These are phyloP conservation scores for Delphinus delphis DNA, from an alignment of 2,113 vertebrate species.

Conservation along the genomic window DNA sequence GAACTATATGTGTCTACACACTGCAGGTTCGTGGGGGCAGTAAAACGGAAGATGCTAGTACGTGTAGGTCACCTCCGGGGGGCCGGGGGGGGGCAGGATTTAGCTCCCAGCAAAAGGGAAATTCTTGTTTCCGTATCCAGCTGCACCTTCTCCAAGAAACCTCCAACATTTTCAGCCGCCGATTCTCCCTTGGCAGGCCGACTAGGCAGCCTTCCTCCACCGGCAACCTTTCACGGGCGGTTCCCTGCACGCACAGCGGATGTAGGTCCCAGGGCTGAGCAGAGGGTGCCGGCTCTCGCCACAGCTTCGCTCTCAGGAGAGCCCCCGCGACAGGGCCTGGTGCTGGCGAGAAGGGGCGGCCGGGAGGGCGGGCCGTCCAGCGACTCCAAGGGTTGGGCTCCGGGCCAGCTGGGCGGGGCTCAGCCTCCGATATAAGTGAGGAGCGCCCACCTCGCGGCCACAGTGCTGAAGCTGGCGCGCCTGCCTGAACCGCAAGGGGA, in stretches of 20 bases:
- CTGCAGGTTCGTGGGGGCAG: not conserved
- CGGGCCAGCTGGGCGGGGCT: slow-evolving; percentile 32
- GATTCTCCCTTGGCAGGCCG: not conserved
- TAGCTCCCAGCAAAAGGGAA: not conserved
- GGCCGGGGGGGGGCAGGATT: not conserved
- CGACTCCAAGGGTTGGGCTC: not conserved
- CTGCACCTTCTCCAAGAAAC: not conserved
- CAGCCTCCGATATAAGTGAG: not conserved
- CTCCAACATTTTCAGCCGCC: not conserved
- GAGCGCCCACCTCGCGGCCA: not conserved
- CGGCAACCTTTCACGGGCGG: not conserved
- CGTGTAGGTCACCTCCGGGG: not conserved
- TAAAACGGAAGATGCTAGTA: not conserved
- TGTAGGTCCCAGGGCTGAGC: not conserved
- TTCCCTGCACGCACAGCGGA: not conserved
- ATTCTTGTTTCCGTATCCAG: slow-evolving; percentile 17
- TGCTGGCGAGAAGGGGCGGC: not conserved
- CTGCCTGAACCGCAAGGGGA: accelerated
- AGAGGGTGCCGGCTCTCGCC: not conserved
- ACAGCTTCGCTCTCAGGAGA: not conserved
- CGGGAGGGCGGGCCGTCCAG: not conserved
- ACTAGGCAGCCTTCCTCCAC: not conserved
- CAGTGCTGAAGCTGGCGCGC: not conserved
- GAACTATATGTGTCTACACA: not conserved
- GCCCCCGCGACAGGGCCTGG: accelerated